phyloP scores from a whole-genome alignment of 2,888 invertebrate genomes.

The Dryobota labecula region DNA sequence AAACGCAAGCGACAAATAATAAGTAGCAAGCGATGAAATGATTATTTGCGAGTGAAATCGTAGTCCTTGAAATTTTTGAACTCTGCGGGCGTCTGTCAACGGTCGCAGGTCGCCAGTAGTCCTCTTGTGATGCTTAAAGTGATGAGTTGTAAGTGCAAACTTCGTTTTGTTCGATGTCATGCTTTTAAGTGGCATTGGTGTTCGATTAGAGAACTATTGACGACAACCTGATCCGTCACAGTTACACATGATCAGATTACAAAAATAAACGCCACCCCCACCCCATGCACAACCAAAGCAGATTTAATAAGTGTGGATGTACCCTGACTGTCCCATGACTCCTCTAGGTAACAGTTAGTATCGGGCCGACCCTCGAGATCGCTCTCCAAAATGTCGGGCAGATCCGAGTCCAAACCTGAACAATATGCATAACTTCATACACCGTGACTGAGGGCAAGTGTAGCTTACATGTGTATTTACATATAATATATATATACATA shows the following conservation, averaged over 20 bases:
- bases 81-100: slow-evolving; percentile 54
- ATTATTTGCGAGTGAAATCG: slow-evolving; percentile 39
- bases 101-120: slow-evolving; percentile 56
- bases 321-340: slow-evolving; percentile 90
- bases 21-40: slow-evolving; percentile 56
- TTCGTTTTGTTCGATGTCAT: slow-evolving; percentile 68
- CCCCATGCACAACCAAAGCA: slow-evolving; percentile 84
- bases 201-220: slow-evolving; percentile 56
- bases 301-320: slow-evolving; percentile 75
- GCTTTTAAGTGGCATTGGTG: slow-evolving; percentile 60
- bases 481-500: slow-evolving; percentile 18
- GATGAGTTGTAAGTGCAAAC: slow-evolving; percentile 59
- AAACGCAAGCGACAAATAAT: slow-evolving; percentile 52
- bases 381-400: slow-evolving; percentile 87
- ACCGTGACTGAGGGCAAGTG: slow-evolving; percentile 57
- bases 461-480: slow-evolving; percentile 28
- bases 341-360: slow-evolving; percentile 90
- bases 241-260: slow-evolving; percentile 53
- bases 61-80: slow-evolving; percentile 81
- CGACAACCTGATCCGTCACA: slow-evolving; percentile 49
- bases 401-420: slow-evolving; percentile 88
- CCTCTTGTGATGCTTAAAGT: slow-evolving; percentile 45
- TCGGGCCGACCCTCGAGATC: slow-evolving; percentile 88
- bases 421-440: slow-evolving; percentile 76
- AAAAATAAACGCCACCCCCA: slow-evolving; percentile 70